Percentiles rank a stretch among this genome's conserved stretches.
These are phyloP conservation scores for Syngnathus floridae DNA, from an alignment of 2,113 vertebrate species.

Conservation along the genomic window DNA sequence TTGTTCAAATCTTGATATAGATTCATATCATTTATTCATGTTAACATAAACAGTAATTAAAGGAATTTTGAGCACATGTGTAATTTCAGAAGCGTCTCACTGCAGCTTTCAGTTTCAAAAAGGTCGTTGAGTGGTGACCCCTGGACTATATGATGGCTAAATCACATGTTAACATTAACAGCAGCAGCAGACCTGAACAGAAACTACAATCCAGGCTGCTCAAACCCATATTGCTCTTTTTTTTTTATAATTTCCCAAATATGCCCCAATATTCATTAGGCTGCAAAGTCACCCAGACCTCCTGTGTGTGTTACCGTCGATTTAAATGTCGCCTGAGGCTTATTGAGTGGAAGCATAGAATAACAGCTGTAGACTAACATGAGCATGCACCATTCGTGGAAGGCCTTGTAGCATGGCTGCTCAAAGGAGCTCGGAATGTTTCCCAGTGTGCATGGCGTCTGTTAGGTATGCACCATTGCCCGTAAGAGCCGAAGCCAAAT, in stretches of 20 bases:
- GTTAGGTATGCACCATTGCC: constrained; percentile 64
- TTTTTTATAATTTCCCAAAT: constrained; percentile 12
- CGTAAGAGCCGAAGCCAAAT: constrained; percentile 50
- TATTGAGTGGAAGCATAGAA: constrained; percentile 37
- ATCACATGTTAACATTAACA: background rate
- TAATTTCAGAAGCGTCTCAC: background rate
- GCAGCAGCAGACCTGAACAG: background rate
- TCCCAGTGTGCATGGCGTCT: constrained; percentile 45
- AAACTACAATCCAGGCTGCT: background rate
- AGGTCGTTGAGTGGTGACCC: background rate
- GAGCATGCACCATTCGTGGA: constrained; percentile 20
- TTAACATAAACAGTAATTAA: background rate
- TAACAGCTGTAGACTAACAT: constrained; percentile 45
- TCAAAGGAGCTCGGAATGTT: constrained; percentile 33
- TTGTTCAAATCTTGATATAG: too few relatives aligned
- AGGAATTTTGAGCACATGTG: background rate
- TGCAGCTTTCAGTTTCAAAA: background rate
- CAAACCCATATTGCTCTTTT: constrained; percentile 5
- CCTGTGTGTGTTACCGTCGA: constrained; percentile 9
- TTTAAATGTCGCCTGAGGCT: constrained; percentile 47
- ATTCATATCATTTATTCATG: constrained; percentile 4
- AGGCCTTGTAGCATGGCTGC: constrained; percentile 32
- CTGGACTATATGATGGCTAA: background rate
- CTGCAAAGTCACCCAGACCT: constrained; percentile 24
- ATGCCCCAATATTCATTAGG: constrained; percentile 23